These are phyloP conservation scores for Trilocha varians DNA, from an alignment of 2,888 invertebrate species.

Conservation along the genomic window DNA sequence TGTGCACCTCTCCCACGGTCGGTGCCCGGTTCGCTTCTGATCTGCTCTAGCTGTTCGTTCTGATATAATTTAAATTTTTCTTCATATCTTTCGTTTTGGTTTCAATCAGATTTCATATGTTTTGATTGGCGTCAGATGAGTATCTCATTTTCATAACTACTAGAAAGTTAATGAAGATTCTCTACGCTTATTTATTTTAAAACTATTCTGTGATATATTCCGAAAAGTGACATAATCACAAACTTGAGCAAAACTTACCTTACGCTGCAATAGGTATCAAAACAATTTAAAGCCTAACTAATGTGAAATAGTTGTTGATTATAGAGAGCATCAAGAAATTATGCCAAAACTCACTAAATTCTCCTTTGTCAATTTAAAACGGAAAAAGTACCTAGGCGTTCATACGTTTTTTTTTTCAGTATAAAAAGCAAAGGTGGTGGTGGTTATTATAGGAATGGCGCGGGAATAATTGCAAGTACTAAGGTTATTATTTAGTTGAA, in stretches of 20 bases:
- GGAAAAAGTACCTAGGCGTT: no score
- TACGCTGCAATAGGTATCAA: no score
- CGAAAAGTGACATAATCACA: no score
- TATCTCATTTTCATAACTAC: neutral
- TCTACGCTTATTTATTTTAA: neutral
- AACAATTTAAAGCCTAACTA: no score
- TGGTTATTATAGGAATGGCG: conserved; percentile 30
- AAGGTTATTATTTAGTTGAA: conserved; percentile 59
- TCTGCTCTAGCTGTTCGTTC: conserved; percentile 55
- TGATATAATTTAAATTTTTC: conserved; percentile 60
- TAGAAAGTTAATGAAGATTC: neutral
- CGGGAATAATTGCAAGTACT: conserved; percentile 46
- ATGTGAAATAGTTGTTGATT: no score
- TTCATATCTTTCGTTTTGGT: conserved; percentile 25
- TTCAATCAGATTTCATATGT: conserved; percentile 13
- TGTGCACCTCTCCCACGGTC: conserved; percentile 72
- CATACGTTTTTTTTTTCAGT: no score
- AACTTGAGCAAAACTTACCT: no score
- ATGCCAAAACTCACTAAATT: no score
- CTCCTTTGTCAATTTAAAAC: no score
- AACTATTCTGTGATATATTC: neutral
- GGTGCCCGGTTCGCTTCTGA: conserved; percentile 57
- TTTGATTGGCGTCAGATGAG: neutral
- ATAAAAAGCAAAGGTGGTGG: no score
- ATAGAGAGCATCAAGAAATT: no score